Percentiles rank a stretch among this genome's conserved stretches.
Evolutionary conservation across 2,888 invertebrate genomes (phyloP).

Genomic region (Oxystoma pomonae): DNA sequence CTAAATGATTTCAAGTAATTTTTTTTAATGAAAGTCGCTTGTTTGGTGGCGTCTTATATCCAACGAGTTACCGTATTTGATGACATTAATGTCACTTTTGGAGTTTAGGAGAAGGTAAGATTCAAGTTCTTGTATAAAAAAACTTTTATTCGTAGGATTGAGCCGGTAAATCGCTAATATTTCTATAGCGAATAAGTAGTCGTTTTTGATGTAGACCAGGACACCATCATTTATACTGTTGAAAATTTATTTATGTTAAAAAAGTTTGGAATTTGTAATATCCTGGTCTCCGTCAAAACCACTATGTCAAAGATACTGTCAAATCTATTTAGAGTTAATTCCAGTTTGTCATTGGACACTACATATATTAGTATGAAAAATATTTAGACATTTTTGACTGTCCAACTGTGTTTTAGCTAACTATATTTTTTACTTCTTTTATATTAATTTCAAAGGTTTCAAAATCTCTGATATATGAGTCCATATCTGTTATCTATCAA

Average conservation of each 20-base stretch:
- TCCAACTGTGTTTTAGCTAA: background rate
- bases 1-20: no score
- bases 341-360: slow-evolving; percentile 4
- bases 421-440: background rate
- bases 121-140: background rate
- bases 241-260: background rate
- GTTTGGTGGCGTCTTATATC: background rate
- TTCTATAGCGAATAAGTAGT: background rate
- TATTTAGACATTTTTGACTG: slow-evolving; percentile 3
- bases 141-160: background rate
- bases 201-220: background rate
- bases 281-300: slow-evolving; percentile 1
- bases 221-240: slow-evolving; percentile 4
- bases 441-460: background rate
- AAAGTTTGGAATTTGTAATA: background rate
- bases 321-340: background rate
- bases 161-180: background rate
- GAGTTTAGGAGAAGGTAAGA: background rate
- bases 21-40: background rate
- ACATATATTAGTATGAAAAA: slow-evolving; percentile 6
- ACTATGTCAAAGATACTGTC: background rate
- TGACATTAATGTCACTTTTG: background rate
- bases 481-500: background rate
- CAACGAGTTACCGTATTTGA: background rate
- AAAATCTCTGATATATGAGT: slow-evolving; percentile 1